Percentiles rank a stretch among this genome's conserved stretches.
Conservation (phyloP, 2,113 vertebrate species). For the Kobus ellipsiprymnus region DNA sequence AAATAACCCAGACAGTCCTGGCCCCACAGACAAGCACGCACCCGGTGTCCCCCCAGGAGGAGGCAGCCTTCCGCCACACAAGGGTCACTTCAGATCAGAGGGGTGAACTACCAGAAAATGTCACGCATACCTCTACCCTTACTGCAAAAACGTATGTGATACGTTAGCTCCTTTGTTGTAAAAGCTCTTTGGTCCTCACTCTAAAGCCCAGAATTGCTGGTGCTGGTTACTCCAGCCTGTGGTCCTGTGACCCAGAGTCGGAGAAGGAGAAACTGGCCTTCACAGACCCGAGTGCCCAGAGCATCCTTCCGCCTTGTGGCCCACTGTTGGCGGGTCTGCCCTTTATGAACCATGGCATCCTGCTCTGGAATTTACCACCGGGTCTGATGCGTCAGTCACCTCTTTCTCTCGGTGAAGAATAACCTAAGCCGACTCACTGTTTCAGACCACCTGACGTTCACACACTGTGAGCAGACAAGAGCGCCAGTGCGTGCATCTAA, state of each 20-base stretch:
- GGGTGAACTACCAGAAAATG: neutral
- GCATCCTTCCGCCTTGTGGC: rapidly evolving
- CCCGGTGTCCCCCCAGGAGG: neutral
- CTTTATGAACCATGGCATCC: no score
- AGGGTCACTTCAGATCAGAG: neutral
- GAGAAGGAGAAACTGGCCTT: neutral
- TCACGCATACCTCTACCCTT: neutral
- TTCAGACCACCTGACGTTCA: neutral
- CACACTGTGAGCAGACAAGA: neutral
- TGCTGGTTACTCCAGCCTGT: neutral
- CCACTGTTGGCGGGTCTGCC: rapidly evolving
- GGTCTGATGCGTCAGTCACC: neutral
- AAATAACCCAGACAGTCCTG: neutral
- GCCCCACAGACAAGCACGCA: neutral
- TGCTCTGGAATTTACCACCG: neutral
- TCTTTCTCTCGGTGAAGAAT: neutral
- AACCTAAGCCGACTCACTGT: neutral
- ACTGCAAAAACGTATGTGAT: neutral
- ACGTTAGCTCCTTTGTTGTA: rapidly evolving
- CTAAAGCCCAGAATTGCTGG: neutral
- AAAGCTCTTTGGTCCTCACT: neutral
- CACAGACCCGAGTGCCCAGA: neutral
- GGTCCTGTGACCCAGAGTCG: neutral
- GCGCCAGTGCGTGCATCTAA: rapidly evolving
- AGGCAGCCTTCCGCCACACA: neutral